A percentile compares a stretch with the other conserved stretches of the same genome.
Evolutionary conservation across 2,888 invertebrate species (phyloP).

Genomic region (Cryptosula pallasiana): DNA sequence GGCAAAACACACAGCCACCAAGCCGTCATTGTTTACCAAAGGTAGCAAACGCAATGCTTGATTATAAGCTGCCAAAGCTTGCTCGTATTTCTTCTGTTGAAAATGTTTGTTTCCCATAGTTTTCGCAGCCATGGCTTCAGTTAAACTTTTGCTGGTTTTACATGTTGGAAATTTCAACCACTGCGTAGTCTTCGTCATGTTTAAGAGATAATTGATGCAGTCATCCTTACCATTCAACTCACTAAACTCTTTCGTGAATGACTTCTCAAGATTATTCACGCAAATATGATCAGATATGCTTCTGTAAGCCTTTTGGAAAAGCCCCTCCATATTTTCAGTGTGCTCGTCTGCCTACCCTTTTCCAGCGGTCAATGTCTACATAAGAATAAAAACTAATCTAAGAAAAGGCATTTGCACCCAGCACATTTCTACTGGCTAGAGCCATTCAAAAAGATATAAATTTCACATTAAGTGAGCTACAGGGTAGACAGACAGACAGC

Average conservation of each 20-base stretch:
- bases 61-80: slow-evolving; percentile 40
- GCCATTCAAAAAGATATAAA: too few species aligned
- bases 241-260: not conserved
- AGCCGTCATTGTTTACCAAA: not conserved
- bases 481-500: too few species aligned
- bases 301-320: slow-evolving; percentile 2
- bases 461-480: too few species aligned
- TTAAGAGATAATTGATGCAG: not conserved
- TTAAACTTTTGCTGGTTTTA: slow-evolving; percentile 38
- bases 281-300: slow-evolving; percentile 1
- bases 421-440: too few species aligned
- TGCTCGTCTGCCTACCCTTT: not conserved
- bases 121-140: slow-evolving; percentile 41
- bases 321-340: not conserved
- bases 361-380: not conserved
- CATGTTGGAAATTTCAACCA: slow-evolving; percentile 26
- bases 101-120: slow-evolving; percentile 45
- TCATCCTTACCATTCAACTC: not conserved
- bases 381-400: slow-evolving; percentile 2
- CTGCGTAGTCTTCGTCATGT: not conserved
- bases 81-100: slow-evolving; percentile 36
- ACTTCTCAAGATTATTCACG: not conserved
- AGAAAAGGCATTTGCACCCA: too few species aligned
- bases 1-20: slow-evolving; percentile 40
- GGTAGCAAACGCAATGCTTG: slow-evolving; percentile 7